These are phyloP conservation scores for Capreolus pygargus DNA, from an alignment of 2,113 vertebrate species.

Conservation along the genomic window DNA sequence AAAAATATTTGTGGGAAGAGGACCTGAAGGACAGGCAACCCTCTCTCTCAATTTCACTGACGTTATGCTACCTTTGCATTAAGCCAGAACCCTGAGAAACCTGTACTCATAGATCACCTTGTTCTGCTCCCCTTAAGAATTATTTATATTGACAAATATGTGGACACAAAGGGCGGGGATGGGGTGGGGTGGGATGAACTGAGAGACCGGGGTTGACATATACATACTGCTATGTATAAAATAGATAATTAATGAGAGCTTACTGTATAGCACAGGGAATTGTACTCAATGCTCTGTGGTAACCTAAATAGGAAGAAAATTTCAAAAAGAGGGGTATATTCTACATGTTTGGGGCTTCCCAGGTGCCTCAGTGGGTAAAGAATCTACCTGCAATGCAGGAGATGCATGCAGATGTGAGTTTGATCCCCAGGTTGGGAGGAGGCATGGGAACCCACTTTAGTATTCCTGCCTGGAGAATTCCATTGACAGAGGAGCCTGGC, in stretches of 20 bases:
- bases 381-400: neutral
- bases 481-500: neutral
- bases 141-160: neutral
- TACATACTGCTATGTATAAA: neutral
- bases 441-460: neutral
- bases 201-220: neutral
- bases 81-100: neutral
- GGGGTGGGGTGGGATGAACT: neutral
- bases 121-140: neutral
- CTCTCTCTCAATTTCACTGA: neutral
- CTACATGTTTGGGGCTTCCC: neutral
- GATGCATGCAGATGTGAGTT: neutral
- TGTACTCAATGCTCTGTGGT: neutral
- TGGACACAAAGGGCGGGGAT: neutral
- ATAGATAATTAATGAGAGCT: neutral
- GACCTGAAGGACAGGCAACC: neutral
- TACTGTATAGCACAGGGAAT: neutral
- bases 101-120: neutral
- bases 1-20: neutral
- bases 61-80: neutral
- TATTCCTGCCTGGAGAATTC: neutral
- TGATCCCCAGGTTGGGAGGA: rapidly evolving
- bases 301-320: neutral
- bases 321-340: neutral
- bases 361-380: neutral